Evolutionary conservation across 1,140 invertebrate genomes (phyloP).

Genomic region (Ceratitis capitata): DNA sequence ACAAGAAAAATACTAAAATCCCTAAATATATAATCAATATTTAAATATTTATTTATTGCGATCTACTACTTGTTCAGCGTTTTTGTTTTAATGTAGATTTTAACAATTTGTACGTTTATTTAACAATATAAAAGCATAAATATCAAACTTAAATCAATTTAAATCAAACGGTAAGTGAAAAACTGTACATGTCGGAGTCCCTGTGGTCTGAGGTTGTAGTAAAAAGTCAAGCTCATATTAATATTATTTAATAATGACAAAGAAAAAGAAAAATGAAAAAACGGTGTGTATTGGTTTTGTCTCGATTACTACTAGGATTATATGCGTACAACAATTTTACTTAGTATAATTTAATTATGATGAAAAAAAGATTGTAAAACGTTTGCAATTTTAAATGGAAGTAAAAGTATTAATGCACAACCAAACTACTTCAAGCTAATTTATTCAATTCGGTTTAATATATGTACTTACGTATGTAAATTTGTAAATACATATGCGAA

Average conservation of each 20-base stretch:
- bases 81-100: not conserved
- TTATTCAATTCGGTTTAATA: conserved; percentile 52
- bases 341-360: not conserved
- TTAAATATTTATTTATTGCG: not conserved
- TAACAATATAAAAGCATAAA: not conserved
- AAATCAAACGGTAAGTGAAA: conserved; percentile 23
- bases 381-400: conserved; percentile 58
- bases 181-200: conserved; percentile 7
- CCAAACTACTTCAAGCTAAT: conserved; percentile 59
- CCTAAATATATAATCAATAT: not conserved
- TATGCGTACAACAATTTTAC: not conserved
- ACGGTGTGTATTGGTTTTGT: conserved; percentile 40
- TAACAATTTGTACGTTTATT: conserved; percentile 6
- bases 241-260: not conserved
- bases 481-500: not conserved
- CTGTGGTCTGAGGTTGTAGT: not conserved
- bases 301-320: conserved; percentile 6
- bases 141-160: not conserved
- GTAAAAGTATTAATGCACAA: not conserved
- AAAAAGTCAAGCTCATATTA: not conserved
- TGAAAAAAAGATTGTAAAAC: conserved; percentile 45
- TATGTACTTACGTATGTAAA: conserved; percentile 10
- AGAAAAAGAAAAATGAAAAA: conserved; percentile 11
- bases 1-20: too few relatives aligned
- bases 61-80: not conserved